Percentiles rank a stretch among this genome's conserved stretches.
phyloP scores from a whole-genome alignment of 2,113 vertebrate genomes.

The Pao palembangensis region DNA sequence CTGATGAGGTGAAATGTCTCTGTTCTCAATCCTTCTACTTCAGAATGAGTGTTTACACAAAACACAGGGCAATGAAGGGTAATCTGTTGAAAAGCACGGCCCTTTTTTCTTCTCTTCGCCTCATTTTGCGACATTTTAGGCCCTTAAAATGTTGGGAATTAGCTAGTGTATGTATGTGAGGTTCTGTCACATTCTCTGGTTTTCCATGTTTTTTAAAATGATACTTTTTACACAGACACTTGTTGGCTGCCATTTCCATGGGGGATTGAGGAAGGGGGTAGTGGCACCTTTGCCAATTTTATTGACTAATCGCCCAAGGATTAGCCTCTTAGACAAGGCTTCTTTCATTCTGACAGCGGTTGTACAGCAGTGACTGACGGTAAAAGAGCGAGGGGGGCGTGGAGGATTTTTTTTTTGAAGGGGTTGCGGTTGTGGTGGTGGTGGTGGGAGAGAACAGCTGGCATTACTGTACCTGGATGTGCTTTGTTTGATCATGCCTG shows the following conservation, averaged over 20 bases:
- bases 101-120: slow-evolving; percentile 20
- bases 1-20: slow-evolving; percentile 53
- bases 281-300: slow-evolving; percentile 53
- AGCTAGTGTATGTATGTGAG: no score
- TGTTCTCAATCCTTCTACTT: slow-evolving; percentile 57
- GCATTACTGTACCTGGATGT: slow-evolving; percentile 64
- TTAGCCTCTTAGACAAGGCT: slow-evolving; percentile 73
- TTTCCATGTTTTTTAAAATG: no score
- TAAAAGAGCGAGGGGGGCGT: slow-evolving; percentile 34
- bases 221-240: slow-evolving; percentile 45
- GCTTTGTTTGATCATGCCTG: slow-evolving; percentile 72
- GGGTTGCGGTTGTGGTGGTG: background rate
- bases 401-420: slow-evolving; percentile 7
- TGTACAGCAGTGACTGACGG: slow-evolving; percentile 31
- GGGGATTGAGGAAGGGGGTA: slow-evolving; percentile 21
- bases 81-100: slow-evolving; percentile 53
- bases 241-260: slow-evolving; percentile 51
- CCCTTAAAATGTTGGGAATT: slow-evolving; percentile 2
- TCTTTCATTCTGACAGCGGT: slow-evolving; percentile 69
- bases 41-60: slow-evolving; percentile 65
- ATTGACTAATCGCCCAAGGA: slow-evolving; percentile 73
- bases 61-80: slow-evolving; percentile 53
- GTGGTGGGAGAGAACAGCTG: slow-evolving; percentile 40
- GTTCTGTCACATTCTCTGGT: no score
- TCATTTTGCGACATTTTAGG: slow-evolving; percentile 4